Evolutionary conservation across 2,113 vertebrate genomes (phyloP), one percentile per base, ranked within the genome.

Genomic region (Lycocorax pyrrhopterus): DNA sequence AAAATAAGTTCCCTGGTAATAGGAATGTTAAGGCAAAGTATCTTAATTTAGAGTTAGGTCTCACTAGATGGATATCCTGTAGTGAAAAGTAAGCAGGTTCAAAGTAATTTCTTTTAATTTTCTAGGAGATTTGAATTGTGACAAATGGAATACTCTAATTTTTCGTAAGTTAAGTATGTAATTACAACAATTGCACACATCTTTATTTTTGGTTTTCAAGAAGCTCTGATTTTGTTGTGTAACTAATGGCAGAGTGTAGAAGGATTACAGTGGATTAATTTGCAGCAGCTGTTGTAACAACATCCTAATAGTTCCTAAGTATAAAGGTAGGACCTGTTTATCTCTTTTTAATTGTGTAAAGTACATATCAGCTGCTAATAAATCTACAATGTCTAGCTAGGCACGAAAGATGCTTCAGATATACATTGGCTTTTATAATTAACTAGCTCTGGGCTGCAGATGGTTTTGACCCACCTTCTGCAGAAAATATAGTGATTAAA

Each of bases 231-330:
- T 96, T 93, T 96, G 74, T 79, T 66, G 35, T 79, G 68, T 79
- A 96, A 95, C 74, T 95, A 94, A 94, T 84, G 91, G 71, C 86
- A 95, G 67, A 93, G 64, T 71, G 60, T 71, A 67, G 81, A 83
- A 88, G 62, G 73, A 94, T 94, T 96, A 94, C 88, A 74, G 80
- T 87, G 87, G 84, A 97, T 94, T 96, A 96, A 96, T 93, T 95
- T 86, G 43, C 89, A 95, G 53, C 95, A 97, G 85, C 85, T 97
- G 94, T 87, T 95, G 73, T 89, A 95, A 47, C 79, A 94, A 84
- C 59, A 75, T 83, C 64, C 39, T 93, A 96, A 97, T 93, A 95
- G 83, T 94, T 97, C 73, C 58, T 77, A 72, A 94, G 79, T 96
- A 89, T 87, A 87, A 91, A 89, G 93, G 86, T 90, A 96, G 85